Conservation (phyloP, 2,113 vertebrate species). For the Psophia crepitans region DNA sequence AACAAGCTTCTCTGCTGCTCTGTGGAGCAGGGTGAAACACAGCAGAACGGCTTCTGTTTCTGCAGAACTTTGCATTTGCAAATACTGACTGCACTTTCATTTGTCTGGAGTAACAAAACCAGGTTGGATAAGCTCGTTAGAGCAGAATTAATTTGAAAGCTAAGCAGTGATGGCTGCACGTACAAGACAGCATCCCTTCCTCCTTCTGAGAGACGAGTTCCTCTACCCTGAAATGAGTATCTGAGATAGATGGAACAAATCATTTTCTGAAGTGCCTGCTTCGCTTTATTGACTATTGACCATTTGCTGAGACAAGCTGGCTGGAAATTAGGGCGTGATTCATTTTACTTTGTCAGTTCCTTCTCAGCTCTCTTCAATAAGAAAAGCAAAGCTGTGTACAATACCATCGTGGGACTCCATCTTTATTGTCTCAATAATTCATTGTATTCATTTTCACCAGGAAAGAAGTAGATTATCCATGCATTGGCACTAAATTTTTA, state of each 20-base stretch:
- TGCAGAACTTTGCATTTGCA: constrained; percentile 5
- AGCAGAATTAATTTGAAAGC: not conserved
- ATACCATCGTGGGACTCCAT: not conserved
- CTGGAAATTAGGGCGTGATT: not conserved
- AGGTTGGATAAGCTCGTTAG: not conserved
- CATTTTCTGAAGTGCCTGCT: not conserved
- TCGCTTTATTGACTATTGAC: not conserved
- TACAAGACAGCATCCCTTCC: not conserved
- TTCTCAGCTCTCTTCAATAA: not conserved
- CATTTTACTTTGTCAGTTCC: not conserved
- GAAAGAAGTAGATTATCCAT: not conserved
- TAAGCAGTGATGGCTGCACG: not conserved
- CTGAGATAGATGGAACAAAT: not conserved
- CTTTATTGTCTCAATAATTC: not conserved
- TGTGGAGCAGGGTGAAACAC: not conserved
- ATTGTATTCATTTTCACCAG: not conserved
- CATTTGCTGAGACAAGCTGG: not conserved
- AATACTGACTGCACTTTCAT: not conserved
- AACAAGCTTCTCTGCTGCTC: not conserved
- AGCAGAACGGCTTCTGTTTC: not conserved
- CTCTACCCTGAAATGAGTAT: not conserved
- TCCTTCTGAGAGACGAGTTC: not conserved
- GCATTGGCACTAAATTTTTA: not conserved
- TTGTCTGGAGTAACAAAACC: not conserved
- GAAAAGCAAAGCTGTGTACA: not conserved